phyloP scores from a whole-genome alignment of 1,140 invertebrate genomes.

The Atta texana region DNA sequence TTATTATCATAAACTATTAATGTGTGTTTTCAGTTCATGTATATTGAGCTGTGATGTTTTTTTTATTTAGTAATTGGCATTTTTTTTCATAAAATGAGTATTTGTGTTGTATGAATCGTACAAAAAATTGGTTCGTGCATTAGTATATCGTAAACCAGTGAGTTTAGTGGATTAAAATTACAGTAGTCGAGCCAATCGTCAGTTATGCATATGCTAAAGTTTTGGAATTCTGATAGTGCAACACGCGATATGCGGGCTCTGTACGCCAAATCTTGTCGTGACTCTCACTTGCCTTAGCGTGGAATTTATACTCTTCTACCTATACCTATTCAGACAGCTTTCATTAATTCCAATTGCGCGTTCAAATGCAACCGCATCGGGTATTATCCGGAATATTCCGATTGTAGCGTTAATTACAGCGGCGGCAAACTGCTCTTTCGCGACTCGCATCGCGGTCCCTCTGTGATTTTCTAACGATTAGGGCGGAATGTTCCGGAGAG shows the following conservation, averaged over 20 bases:
- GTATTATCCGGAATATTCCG: not conserved
- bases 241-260: constrained; percentile 59
- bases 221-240: constrained; percentile 65
- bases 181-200: constrained; percentile 2
- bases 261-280: constrained; percentile 58
- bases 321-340: not conserved
- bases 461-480: constrained; percentile 47
- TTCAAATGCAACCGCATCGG: constrained; percentile 3
- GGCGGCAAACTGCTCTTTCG: not conserved
- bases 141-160: not conserved
- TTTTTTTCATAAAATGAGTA: not conserved
- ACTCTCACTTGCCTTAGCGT: constrained; percentile 8
- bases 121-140: not conserved
- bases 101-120: not conserved
- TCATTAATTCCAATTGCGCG: constrained; percentile 49
- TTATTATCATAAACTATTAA: not conserved
- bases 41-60: not conserved
- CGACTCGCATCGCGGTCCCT: not conserved
- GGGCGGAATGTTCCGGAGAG: not conserved
- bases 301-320: constrained; percentile 61
- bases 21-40: not conserved
- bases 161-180: not conserved
- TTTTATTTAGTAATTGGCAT: not conserved
- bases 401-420: constrained; percentile 41
- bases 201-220: not conserved